Evolutionary conservation across 1,140 invertebrate genomes (phyloP).

Genomic region (Parapsyche elsis): DNA sequence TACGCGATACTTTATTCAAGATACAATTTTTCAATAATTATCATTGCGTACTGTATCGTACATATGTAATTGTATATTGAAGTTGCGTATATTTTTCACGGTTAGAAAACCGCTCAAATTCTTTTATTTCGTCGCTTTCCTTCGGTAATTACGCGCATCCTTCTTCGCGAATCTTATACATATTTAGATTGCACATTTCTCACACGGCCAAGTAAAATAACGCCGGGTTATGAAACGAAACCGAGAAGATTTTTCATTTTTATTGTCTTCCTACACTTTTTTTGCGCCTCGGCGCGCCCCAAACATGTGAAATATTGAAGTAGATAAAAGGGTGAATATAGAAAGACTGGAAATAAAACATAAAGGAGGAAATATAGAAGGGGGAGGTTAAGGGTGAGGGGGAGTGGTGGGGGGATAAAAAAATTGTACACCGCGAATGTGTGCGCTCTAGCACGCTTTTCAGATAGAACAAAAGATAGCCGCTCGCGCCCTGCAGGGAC

Average conservation of each 20-base stretch:
- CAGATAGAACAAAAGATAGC: slow-evolving; percentile 10
- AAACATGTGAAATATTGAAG: slow-evolving; percentile 25
- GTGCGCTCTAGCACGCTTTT: slow-evolving; percentile 1
- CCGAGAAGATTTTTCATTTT: slow-evolving; percentile 32
- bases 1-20: no score
- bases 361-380: background rate
- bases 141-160: slow-evolving; percentile 7
- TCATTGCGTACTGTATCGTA: no score
- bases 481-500: background rate
- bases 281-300: slow-evolving; percentile 11
- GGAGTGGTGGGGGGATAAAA: background rate
- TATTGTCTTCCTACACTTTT: slow-evolving; percentile 5
- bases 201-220: slow-evolving; percentile 9
- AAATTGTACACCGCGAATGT: slow-evolving; percentile 12
- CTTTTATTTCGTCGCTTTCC: background rate
- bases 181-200: slow-evolving; percentile 30
- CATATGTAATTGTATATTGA: no score
- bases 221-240: slow-evolving; percentile 23
- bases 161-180: slow-evolving; percentile 27
- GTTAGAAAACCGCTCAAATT: background rate
- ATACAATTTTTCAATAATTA: no score
- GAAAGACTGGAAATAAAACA: slow-evolving; percentile 3
- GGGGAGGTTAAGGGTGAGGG: background rate
- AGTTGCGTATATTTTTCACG: no score
- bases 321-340: slow-evolving; percentile 21